Conservation (phyloP, 2,113 vertebrate species). For the Eulemur rufifrons region DNA sequence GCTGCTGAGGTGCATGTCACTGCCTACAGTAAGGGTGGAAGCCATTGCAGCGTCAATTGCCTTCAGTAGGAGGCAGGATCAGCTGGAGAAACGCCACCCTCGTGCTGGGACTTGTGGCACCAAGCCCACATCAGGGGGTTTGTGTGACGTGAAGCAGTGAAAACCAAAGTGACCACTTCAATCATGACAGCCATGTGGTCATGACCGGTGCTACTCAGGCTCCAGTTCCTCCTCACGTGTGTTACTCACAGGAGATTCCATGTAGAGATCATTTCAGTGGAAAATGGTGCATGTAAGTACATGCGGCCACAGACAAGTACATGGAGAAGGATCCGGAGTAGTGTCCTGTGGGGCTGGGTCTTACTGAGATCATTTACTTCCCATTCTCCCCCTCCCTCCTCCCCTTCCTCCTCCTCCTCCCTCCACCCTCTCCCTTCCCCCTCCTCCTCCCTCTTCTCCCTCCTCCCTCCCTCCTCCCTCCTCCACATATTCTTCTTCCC, state of each 20-base stretch:
- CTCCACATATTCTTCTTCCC: background rate
- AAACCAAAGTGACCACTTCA: background rate
- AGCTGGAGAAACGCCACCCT: background rate
- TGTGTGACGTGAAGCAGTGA: background rate
- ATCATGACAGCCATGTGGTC: too few relatives aligned
- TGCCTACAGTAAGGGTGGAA: background rate
- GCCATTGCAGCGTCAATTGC: background rate
- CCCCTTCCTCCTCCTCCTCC: rapidly evolving
- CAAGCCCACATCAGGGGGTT: rapidly evolving
- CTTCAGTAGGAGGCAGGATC: background rate
- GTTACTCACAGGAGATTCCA: too few relatives aligned
- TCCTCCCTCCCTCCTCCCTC: background rate
- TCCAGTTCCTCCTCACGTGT: background rate
- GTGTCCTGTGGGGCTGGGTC: background rate
- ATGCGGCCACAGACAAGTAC: rapidly evolving
- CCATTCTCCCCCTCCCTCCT: too few relatives aligned
- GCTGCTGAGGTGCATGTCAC: background rate
- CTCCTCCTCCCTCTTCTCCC: too few relatives aligned
- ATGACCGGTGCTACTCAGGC: rapidly evolving
- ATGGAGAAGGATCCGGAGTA: background rate
- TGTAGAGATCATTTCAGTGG: background rate
- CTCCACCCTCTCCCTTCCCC: rapidly evolving
- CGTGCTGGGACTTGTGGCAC: too few relatives aligned
- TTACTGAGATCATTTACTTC: too few relatives aligned
- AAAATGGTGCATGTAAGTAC: background rate